A percentile compares a stretch with the other conserved stretches of the same genome.
phyloP scores from a whole-genome alignment of 1,140 invertebrate species.

The Drosophila asahinai region DNA sequence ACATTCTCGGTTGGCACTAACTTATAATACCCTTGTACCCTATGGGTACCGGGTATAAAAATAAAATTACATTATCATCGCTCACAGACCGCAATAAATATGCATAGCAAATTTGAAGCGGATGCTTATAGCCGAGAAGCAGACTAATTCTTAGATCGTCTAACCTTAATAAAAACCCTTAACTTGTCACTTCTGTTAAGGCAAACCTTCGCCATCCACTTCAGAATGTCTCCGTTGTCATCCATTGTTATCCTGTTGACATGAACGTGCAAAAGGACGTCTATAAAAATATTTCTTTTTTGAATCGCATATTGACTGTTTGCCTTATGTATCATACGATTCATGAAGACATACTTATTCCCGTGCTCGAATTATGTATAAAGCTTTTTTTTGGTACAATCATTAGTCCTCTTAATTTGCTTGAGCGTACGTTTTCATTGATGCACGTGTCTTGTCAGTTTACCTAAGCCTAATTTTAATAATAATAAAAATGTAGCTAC shows the following conservation, averaged over 20 bases:
- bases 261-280: slow-evolving; percentile 79
- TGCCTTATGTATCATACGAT: neutral
- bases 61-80: too few relatives aligned
- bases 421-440: slow-evolving; percentile 18
- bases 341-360: slow-evolving; percentile 18
- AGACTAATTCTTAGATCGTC: slow-evolving; percentile 19
- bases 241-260: slow-evolving; percentile 69
- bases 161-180: slow-evolving; percentile 56
- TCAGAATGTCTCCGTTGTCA: slow-evolving; percentile 28
- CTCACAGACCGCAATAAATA: neutral
- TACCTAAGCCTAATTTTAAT: slow-evolving; percentile 77
- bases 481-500: slow-evolving; percentile 74
- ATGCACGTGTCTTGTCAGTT: slow-evolving; percentile 67
- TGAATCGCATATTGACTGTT: slow-evolving; percentile 44
- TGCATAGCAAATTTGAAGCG: neutral
- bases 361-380: slow-evolving; percentile 22
- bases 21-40: too few relatives aligned
- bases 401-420: slow-evolving; percentile 50
- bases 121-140: slow-evolving; percentile 25
- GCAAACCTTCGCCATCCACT: slow-evolving; percentile 35
- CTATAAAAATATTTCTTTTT: slow-evolving; percentile 48
- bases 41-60: too few relatives aligned
- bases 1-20: too few relatives aligned
- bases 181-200: slow-evolving; percentile 18
- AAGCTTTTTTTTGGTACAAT: slow-evolving; percentile 23